These are phyloP conservation scores for Luperina testacea DNA, from an alignment of 2,888 invertebrate genomes.

Conservation along the genomic window DNA sequence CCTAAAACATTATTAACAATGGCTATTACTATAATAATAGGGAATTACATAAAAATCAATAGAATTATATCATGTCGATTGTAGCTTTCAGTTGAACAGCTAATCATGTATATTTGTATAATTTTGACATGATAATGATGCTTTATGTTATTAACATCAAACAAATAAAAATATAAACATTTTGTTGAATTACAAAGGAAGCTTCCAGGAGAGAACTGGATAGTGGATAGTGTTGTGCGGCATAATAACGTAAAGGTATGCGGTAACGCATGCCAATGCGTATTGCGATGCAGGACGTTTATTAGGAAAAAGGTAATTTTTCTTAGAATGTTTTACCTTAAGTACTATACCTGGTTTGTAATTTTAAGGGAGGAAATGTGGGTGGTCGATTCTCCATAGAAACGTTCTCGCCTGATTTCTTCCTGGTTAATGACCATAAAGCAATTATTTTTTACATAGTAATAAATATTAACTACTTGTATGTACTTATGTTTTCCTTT, in stretches of 20 bases:
- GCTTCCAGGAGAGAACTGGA: background rate
- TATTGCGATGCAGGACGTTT: background rate
- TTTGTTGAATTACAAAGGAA: background rate
- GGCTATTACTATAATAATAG: constrained; percentile 23
- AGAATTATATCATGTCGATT: constrained; percentile 30
- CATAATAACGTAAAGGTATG: background rate
- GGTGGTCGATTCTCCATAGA: too few species aligned
- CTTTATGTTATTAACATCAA: background rate
- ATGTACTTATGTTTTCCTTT: too few species aligned
- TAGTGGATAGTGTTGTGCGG: background rate
- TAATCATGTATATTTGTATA: background rate
- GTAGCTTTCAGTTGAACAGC: constrained; percentile 2
- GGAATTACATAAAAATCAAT: constrained; percentile 28
- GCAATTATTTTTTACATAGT: too few species aligned
- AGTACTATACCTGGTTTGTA: too few species aligned
- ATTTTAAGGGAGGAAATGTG: too few species aligned
- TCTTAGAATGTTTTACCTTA: too few species aligned
- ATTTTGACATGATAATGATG: constrained; percentile 32
- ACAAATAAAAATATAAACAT: background rate
- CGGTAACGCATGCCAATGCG: background rate
- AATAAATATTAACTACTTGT: too few species aligned
- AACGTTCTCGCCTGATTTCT: too few species aligned
- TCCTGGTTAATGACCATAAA: too few species aligned
- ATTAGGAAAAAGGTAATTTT: background rate
- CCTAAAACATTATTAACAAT: background rate